A percentile compares a stretch with the other conserved stretches of the same genome.
Conservation (phyloP, 2,113 vertebrate genomes). For the Anthoscopus minutus region DNA sequence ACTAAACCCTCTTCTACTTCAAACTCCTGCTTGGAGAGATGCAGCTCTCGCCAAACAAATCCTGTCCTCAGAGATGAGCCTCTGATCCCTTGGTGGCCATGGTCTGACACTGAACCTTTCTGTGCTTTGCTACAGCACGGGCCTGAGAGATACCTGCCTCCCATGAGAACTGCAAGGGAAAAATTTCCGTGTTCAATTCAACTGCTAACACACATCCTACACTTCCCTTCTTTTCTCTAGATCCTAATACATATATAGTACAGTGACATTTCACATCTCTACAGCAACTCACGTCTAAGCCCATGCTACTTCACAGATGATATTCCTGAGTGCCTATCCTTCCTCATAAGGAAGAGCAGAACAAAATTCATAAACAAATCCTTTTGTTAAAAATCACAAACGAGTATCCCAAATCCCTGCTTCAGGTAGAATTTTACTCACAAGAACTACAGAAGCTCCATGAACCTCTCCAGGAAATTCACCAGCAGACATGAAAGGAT, state of each 20-base stretch:
- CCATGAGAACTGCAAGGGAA: not conserved
- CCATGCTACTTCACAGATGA: not conserved
- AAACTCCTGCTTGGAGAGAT: not conserved
- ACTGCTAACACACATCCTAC: not conserved
- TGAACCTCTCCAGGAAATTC: slow-evolving; percentile 21
- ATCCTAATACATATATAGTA: not conserved
- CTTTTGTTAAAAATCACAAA: not conserved
- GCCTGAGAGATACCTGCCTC: not conserved
- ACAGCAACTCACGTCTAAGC: not conserved
- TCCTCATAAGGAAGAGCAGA: not conserved
- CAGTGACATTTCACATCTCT: not conserved
- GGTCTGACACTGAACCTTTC: not conserved
- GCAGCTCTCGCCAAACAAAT: not conserved
- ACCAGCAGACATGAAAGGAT: not conserved
- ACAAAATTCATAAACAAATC: not conserved
- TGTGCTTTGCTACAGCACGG: not conserved
- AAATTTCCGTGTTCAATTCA: not conserved
- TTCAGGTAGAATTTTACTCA: not conserved
- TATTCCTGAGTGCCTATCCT: not conserved
- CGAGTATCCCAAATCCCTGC: not conserved
- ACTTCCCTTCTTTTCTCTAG: not conserved
- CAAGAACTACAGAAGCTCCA: not conserved
- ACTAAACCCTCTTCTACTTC: not conserved
- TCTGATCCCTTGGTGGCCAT: not conserved
- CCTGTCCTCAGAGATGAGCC: not conserved